Conservation (phyloP, 2,888 invertebrate genomes). For the Synanthedon vespiformis region DNA sequence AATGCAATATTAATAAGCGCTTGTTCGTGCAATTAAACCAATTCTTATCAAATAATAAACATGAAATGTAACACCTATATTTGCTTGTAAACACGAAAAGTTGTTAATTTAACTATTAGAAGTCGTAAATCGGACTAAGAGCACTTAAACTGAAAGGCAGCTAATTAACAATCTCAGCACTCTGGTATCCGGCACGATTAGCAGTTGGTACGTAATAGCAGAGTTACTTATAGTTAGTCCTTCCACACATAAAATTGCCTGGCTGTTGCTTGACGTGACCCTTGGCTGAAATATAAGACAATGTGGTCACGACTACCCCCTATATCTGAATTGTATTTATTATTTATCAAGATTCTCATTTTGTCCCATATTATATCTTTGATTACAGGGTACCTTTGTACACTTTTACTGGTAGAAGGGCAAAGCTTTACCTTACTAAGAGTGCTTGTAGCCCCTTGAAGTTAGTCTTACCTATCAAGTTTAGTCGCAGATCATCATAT, state of each 20-base stretch:
- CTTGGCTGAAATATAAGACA: too few species aligned
- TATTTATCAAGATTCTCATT: too few species aligned
- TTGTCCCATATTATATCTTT: too few species aligned
- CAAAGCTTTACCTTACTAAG: too few species aligned
- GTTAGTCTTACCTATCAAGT: too few species aligned
- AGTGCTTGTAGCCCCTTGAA: too few species aligned
- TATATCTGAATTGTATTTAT: too few species aligned
- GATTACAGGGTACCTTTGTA: too few species aligned
- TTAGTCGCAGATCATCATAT: too few species aligned
- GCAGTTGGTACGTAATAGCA: conserved; percentile 2
- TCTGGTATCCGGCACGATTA: conserved; percentile 12
- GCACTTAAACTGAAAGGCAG: background rate
- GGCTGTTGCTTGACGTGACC: too few species aligned
- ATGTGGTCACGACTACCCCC: too few species aligned
- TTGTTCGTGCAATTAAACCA: conserved; percentile 31
- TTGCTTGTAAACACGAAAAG: conserved; percentile 14
- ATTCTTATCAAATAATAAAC: conserved; percentile 10
- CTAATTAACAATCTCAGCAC: conserved; percentile 36
- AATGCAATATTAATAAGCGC: background rate
- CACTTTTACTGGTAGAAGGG: too few species aligned
- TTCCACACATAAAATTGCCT: background rate
- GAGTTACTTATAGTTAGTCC: background rate
- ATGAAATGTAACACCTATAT: conserved; percentile 6
- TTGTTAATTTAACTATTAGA: conserved; percentile 12
- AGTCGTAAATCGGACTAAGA: conserved; percentile 3